Evolutionary conservation across 2,113 vertebrate species (phyloP).

Genomic region (Macrotis lagotis): DNA sequence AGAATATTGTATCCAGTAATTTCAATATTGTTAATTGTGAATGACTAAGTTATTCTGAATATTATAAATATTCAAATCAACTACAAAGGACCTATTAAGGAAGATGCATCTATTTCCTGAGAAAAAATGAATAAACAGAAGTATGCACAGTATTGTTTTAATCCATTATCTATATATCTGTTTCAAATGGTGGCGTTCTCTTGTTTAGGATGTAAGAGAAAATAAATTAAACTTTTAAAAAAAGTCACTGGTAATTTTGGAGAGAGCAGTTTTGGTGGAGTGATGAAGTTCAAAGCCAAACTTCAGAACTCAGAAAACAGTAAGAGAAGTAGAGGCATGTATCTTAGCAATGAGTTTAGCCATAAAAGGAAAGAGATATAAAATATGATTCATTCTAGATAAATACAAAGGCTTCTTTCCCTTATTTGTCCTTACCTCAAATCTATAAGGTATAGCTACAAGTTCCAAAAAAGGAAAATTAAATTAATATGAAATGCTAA

Average conservation of each 20-base stretch:
- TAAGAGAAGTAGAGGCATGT: not conserved
- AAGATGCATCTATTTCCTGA: no score
- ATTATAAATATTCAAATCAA: no score
- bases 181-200: no score
- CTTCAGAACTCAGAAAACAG: not conserved
- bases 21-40: no score
- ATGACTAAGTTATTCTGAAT: no score
- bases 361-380: not conserved
- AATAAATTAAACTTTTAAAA: not conserved
- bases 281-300: not conserved
- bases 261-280: not conserved
- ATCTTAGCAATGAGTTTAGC: not conserved
- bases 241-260: not conserved
- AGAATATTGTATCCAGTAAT: no score
- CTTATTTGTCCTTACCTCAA: not conserved
- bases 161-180: no score
- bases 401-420: not conserved
- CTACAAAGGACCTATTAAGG: no score
- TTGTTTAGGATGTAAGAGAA: not conserved
- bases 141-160: no score
- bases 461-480: not conserved
- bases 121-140: no score
- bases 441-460: not conserved
- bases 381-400: not conserved
- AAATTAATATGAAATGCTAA: constrained; percentile 21